These are phyloP conservation scores for Streptopelia turtur DNA, from an alignment of 2,797 vertebrate species.

Conservation along the genomic window DNA sequence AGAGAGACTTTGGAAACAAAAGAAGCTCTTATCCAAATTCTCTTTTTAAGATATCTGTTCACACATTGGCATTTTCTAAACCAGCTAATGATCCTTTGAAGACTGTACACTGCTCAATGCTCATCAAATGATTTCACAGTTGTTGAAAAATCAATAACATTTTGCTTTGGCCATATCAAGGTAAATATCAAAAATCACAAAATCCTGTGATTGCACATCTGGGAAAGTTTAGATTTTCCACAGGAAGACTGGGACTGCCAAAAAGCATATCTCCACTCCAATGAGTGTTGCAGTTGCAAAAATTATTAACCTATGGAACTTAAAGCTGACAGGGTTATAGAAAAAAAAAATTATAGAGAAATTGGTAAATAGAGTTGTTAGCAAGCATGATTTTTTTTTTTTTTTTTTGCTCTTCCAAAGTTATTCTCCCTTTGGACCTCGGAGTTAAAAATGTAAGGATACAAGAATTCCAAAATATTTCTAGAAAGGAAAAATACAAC, in stretches of 20 bases:
- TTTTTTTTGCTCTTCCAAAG: not conserved
- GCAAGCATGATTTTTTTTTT: not conserved
- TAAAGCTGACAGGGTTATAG: not conserved
- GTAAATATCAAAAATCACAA: not conserved
- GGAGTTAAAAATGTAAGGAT: not conserved
- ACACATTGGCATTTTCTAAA: not conserved
- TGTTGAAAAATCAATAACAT: not conserved
- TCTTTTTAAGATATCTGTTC: not conserved
- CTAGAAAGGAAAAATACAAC: not conserved
- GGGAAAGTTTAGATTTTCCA: constrained; percentile 33
- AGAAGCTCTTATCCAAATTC: not conserved
- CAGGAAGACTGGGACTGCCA: not conserved
- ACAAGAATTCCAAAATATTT: not conserved
- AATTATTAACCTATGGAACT: not conserved
- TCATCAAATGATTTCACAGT: not conserved
- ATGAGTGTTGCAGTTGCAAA: not conserved
- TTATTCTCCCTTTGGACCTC: not conserved
- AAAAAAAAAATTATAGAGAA: not conserved
- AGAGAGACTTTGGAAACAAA: constrained; percentile 24
- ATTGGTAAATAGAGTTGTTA: not conserved
- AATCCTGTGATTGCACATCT: not conserved
- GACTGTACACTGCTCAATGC: not conserved
- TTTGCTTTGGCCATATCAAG: not conserved
- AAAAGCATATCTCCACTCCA: not conserved
- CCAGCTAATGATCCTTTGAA: not conserved